Evolutionary conservation across 2,113 vertebrate species (phyloP).

Genomic region (Trogon surrucura): DNA sequence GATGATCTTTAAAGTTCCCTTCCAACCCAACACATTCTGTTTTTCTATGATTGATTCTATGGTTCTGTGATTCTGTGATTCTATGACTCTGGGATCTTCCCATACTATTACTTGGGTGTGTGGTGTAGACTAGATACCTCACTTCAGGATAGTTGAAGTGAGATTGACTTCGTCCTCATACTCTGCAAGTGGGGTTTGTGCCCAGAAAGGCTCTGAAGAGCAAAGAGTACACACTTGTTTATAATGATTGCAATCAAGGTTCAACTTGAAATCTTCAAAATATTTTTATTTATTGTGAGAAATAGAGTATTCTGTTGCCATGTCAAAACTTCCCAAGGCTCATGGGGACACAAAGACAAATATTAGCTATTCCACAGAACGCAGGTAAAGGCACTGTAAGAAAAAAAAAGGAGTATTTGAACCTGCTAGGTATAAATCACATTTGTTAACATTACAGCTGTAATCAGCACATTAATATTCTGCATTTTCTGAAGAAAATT

Average conservation of each 20-base stretch:
- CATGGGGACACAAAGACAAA: background rate
- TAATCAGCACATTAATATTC: background rate
- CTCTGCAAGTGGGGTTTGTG: background rate
- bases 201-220: background rate
- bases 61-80: too few relatives aligned
- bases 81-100: background rate
- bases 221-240: background rate
- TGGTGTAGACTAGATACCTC: background rate
- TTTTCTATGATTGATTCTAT: too few relatives aligned
- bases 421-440: background rate
- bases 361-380: background rate
- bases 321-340: background rate
- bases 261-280: background rate
- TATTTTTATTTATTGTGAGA: background rate
- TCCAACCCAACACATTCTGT: too few relatives aligned
- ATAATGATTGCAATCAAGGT: background rate
- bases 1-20: too few relatives aligned
- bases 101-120: fast-evolving
- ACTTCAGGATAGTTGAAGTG: background rate
- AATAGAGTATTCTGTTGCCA: background rate
- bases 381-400: background rate
- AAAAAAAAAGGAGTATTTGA: background rate
- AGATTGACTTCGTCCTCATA: background rate
- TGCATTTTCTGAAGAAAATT: background rate
- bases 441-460: background rate